Evolutionary conservation across 2,113 vertebrate species (phyloP).

Genomic region (Spea bombifrons): DNA sequence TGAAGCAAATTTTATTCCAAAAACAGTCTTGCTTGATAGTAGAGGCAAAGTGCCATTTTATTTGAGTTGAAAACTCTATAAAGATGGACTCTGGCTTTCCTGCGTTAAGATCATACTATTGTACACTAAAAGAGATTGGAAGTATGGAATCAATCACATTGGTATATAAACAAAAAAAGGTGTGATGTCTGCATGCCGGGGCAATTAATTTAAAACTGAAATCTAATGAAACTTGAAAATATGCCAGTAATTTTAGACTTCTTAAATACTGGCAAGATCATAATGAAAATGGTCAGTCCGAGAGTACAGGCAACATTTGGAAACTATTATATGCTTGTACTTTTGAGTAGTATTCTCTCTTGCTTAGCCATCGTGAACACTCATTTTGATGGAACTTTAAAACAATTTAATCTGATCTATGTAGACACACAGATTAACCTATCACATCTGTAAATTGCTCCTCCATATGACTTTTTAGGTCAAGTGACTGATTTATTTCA

Average conservation of each 20-base stretch:
- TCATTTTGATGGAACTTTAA: constrained; percentile 29
- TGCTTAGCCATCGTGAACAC: constrained; percentile 29
- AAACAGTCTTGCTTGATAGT: too few relatives aligned
- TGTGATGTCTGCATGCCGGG: constrained; percentile 30
- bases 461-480: constrained; percentile 19
- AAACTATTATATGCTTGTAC: constrained; percentile 41
- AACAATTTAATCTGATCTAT: constrained; percentile 46
- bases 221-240: constrained; percentile 41
- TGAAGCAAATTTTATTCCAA: too few relatives aligned
- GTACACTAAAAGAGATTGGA: constrained; percentile 21
- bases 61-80: not conserved
- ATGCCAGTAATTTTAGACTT: constrained; percentile 36
- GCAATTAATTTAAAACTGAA: constrained; percentile 35
- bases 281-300: constrained; percentile 29
- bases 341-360: constrained; percentile 25
- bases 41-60: not conserved
- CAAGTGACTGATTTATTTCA: constrained; percentile 38
- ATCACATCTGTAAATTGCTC: constrained; percentile 46
- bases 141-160: constrained; percentile 41
- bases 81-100: not conserved
- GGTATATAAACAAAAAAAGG: constrained; percentile 24
- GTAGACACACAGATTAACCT: constrained; percentile 42
- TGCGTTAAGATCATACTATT: not conserved
- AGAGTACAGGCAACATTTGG: constrained; percentile 44
- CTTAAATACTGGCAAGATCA: constrained; percentile 33